These are phyloP conservation scores for Lamellibrachia columna DNA, from an alignment of 2,888 invertebrate genomes.

Conservation along the genomic window DNA sequence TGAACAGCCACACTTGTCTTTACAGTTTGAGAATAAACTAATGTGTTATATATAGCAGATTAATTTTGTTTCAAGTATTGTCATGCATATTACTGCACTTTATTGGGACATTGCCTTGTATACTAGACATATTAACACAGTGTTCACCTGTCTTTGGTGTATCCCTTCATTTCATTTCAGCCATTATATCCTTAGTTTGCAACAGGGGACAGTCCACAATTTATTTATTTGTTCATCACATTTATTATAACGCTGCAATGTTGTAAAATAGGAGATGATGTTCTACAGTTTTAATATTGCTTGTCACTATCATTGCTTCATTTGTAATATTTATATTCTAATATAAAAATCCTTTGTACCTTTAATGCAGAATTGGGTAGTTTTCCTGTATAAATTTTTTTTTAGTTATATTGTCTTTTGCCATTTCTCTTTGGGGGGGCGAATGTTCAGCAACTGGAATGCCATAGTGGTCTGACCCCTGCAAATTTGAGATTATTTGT, in stretches of 20 bases:
- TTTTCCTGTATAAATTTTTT: too few species aligned
- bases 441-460: not conserved
- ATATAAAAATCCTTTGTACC: not conserved
- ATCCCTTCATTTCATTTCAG: not conserved
- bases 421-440: too few species aligned
- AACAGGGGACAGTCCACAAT: not conserved
- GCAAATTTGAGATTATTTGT: not conserved
- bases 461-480: not conserved
- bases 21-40: not conserved
- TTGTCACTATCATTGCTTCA: not conserved
- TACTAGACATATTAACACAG: not conserved
- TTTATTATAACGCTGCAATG: not conserved
- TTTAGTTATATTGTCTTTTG: too few species aligned
- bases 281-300: not conserved
- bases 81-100: not conserved
- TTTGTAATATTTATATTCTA: not conserved
- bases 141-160: not conserved
- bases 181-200: not conserved
- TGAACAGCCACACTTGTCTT: constrained; percentile 7
- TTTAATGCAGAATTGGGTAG: not conserved
- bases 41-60: not conserved
- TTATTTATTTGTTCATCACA: not conserved
- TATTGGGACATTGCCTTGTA: too few species aligned
- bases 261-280: not conserved
- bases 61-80: too few species aligned